Percentiles rank a stretch among this genome's conserved stretches.
These are phyloP conservation scores for Apogon hyalosoma DNA, from an alignment of 2,797 vertebrate genomes.

Conservation along the genomic window DNA sequence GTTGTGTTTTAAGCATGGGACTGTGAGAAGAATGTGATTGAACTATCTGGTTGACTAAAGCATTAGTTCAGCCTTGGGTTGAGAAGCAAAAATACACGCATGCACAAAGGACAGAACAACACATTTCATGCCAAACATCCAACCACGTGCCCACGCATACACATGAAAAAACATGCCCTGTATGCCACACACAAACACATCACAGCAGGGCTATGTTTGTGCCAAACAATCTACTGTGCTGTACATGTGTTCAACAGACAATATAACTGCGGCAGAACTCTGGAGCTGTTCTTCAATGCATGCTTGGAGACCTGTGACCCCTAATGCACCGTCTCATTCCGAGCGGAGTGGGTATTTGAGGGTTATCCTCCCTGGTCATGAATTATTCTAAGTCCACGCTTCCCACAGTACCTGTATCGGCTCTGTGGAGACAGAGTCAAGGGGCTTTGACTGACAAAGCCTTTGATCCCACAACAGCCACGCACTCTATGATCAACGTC, in stretches of 20 bases:
- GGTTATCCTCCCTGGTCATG: slow-evolving; percentile 64
- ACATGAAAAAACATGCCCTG: slow-evolving; percentile 48
- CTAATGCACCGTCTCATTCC: slow-evolving; percentile 45
- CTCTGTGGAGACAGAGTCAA: slow-evolving; percentile 69
- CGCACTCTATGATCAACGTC: slow-evolving; percentile 73
- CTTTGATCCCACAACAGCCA: slow-evolving; percentile 79
- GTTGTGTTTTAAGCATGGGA: slow-evolving; percentile 38
- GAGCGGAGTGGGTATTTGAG: slow-evolving; percentile 53
- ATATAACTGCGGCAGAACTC: slow-evolving; percentile 44
- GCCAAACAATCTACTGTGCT: slow-evolving; percentile 34
- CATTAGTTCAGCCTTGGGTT: slow-evolving; percentile 19
- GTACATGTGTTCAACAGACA: slow-evolving; percentile 52
- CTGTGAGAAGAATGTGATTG: slow-evolving; percentile 36
- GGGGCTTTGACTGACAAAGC: slow-evolving; percentile 83
- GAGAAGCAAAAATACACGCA: slow-evolving; percentile 45
- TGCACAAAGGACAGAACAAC: slow-evolving; percentile 20
- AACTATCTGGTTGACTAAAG: slow-evolving; percentile 29
- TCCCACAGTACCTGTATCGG: slow-evolving; percentile 69
- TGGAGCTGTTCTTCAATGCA: slow-evolving; percentile 49
- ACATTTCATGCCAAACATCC: slow-evolving; percentile 48
- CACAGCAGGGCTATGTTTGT: slow-evolving; percentile 24
- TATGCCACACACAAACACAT: slow-evolving; percentile 42
- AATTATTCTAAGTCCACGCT: slow-evolving; percentile 75
- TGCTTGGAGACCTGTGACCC: slow-evolving; percentile 70
- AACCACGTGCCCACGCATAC: slow-evolving; percentile 56